phyloP scores from a whole-genome alignment of 2,888 invertebrate species.

The Yponomeuta evonymella region DNA sequence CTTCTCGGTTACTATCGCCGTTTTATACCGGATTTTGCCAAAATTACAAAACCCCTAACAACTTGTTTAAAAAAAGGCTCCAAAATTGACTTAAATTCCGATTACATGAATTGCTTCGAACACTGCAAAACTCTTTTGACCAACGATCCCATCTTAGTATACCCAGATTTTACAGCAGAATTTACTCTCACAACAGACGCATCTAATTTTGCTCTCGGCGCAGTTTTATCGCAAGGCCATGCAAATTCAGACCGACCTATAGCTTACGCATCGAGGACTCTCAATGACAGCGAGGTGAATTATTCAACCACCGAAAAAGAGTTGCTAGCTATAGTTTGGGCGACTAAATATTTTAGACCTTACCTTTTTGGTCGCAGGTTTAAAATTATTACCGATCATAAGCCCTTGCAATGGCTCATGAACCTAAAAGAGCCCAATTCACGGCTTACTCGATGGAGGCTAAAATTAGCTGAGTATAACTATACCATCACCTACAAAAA shows the following conservation, averaged over 20 bases:
- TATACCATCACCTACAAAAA: slow-evolving; percentile 23
- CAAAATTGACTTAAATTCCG: slow-evolving; percentile 20
- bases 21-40: slow-evolving; percentile 31
- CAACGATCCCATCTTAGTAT: slow-evolving; percentile 35
- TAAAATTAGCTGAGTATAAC: slow-evolving; percentile 28
- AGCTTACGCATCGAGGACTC: slow-evolving; percentile 34
- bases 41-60: slow-evolving; percentile 26
- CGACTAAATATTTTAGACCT: slow-evolving; percentile 30
- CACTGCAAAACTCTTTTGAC: slow-evolving; percentile 25
- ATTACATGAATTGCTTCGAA: slow-evolving; percentile 25
- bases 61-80: slow-evolving; percentile 25
- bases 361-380: slow-evolving; percentile 39
- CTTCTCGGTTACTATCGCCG: slow-evolving; percentile 30
- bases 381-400: slow-evolving; percentile 40
- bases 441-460: slow-evolving; percentile 33
- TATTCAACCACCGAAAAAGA: slow-evolving; percentile 35
- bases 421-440: slow-evolving; percentile 33
- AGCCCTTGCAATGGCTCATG: slow-evolving; percentile 35
- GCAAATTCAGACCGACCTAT: slow-evolving; percentile 19
- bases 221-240: slow-evolving; percentile 27
- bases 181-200: slow-evolving; percentile 26
- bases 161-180: slow-evolving; percentile 34
- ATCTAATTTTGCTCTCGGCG: slow-evolving; percentile 16
- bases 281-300: slow-evolving; percentile 28
- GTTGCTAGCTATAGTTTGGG: slow-evolving; percentile 35